Percentiles rank a stretch among this genome's conserved stretches.
phyloP scores from a whole-genome alignment of 2,797 vertebrate species.

The Crenichthys baileyi region DNA sequence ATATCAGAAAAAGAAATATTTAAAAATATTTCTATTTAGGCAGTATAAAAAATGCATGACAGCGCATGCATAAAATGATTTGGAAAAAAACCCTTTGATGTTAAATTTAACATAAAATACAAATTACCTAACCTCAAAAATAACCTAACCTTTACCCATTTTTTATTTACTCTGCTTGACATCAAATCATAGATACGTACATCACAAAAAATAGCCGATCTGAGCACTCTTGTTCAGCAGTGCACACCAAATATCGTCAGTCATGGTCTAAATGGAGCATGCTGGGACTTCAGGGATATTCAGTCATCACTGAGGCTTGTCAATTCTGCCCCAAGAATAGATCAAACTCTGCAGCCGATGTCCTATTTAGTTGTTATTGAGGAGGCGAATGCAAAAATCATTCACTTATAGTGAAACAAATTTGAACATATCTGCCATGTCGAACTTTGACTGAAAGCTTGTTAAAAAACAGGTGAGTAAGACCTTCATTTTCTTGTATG shows the following conservation, averaged over 20 bases:
- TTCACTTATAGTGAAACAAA: constrained; percentile 42
- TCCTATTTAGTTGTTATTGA: constrained; percentile 72
- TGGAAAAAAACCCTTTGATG: neutral
- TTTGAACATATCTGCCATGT: constrained; percentile 51
- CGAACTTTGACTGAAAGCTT: constrained; percentile 39
- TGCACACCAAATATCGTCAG: constrained; percentile 73
- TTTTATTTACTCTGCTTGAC: constrained; percentile 17
- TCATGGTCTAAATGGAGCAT: constrained; percentile 76
- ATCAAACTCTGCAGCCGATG: constrained; percentile 67
- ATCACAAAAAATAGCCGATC: constrained; percentile 31
- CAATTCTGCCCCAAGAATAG: constrained; percentile 74
- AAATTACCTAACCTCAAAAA: constrained; percentile 11
- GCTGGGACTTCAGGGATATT: constrained; percentile 74
- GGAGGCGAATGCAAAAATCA: constrained; percentile 64
- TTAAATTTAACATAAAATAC: constrained; percentile 1
- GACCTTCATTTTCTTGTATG: neutral
- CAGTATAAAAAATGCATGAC: constrained; percentile 35
- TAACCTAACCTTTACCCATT: constrained; percentile 23
- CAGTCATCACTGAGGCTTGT: constrained; percentile 64
- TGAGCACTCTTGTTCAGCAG: constrained; percentile 61
- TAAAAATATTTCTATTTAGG: constrained; percentile 9
- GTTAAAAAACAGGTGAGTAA: constrained; percentile 9
- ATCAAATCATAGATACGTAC: constrained; percentile 13
- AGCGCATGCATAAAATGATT: constrained; percentile 12
- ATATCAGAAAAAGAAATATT: constrained; percentile 5